Base-by-base conservation (phyloP, 2,888 invertebrate genomes). In the Euproctis similis region DNA sequence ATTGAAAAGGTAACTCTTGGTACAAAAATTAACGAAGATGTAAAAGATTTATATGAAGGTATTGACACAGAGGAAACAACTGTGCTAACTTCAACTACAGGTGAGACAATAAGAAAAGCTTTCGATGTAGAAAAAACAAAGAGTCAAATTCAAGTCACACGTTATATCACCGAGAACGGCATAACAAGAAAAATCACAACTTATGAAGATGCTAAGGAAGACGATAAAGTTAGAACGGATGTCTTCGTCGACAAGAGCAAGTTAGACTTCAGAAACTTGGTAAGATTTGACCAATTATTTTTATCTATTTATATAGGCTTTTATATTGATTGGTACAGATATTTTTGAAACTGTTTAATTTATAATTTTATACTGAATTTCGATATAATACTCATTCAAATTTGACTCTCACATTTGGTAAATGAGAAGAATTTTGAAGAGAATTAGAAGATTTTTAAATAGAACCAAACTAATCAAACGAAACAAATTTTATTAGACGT, bases 1-100 rank as follows among this genome's bases (percentile, higher is more conserved):
- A 87, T 78, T 37, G 78, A 77, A 41, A 86, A 84, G 52, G 87
- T 87, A 20, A 80, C 86, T 4, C 82, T 85, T 44, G 84, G 87
- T 24, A 78, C 85, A 28, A 87, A 85, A 64, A 77, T 87, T 37
- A 87, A 88, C 39, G 78, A 87, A 49, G 87, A 87, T 47, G 86
- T 88, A 8, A 88, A 87, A 63, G 87, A 84, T 52, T 59, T 84
- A 8, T 82, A 82, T 28, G 84, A 84, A 61, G 82, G 84, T 10
- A 47, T 74, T 17, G 84, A 84, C 36, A 65, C 75, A 18, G 72
- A 82, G 56, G 68, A 82, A 46, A 73, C 70, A 3, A 80, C 72
- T 24, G 58, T 78, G 22, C 31, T 81, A 21, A 70, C 62, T 25
- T 68, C 73, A 16, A 68, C 64, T 30, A 73, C 60, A 27, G 75